Evolutionary conservation across 1,140 invertebrate species (phyloP).

Genomic region (Chionoecetes opilio): DNA sequence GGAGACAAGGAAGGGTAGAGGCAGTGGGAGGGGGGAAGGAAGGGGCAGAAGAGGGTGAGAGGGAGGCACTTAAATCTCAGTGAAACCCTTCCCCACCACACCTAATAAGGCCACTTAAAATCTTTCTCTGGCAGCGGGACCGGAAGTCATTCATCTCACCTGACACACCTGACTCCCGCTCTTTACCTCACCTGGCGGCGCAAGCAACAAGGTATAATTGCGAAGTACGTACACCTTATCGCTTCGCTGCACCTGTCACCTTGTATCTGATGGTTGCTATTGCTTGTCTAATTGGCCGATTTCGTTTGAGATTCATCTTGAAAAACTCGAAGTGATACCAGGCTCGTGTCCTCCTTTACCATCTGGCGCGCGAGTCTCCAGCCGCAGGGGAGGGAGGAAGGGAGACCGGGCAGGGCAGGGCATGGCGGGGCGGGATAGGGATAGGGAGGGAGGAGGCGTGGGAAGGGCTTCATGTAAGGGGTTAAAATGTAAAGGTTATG

Average conservation of each 20-base stretch:
- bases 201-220: constrained; percentile 28
- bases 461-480: neutral
- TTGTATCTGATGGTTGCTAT: neutral
- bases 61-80: neutral
- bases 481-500: neutral
- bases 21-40: neutral
- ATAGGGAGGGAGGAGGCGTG: neutral
- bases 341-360: neutral
- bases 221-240: neutral
- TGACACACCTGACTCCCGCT: neutral
- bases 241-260: neutral
- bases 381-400: constrained; percentile 9
- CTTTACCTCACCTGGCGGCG: neutral
- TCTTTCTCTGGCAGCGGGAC: constrained; percentile 15
- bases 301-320: neutral
- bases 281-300: neutral
- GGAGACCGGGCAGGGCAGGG: neutral
- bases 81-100: neutral
- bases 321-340: neutral
- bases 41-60: neutral
- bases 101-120: neutral
- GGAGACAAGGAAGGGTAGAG: neutral
- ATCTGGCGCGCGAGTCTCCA: neutral
- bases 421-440: neutral
- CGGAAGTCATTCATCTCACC: neutral